Base-by-base conservation (phyloP, 23 tunicate species). In the Oikopleura dioica region DNA sequence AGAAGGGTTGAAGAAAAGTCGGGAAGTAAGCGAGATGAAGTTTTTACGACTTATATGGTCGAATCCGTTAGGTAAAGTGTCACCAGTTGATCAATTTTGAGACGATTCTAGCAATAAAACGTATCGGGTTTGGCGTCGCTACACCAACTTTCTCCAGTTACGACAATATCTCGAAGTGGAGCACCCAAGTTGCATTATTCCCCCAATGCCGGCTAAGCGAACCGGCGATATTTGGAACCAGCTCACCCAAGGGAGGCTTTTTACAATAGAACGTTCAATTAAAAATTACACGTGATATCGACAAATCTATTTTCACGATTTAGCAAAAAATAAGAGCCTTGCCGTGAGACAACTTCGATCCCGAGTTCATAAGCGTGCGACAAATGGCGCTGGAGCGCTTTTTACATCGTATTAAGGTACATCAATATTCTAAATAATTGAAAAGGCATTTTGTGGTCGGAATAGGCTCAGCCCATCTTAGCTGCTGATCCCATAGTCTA, bases 161-260 rank as follows among this genome's bases (percentile, higher is more conserved):
- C 72, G 72, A 63, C 72, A 63, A 28, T 63, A 63, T 63, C 72
- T 63, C 30, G 72, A 63, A 63, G 72, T 31, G 26, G 16, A 21
- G 16, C 72, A 63, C 33, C 72, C 72, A 2, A 28, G 33, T 21
- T 63, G 72, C 33, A 63, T 63, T 28, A 28, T 63, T 28, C 72
- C 72, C 30, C 72, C 72, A 2, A 63, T 63, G 72, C 72, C 72
- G 29, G 72, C 72, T 31, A 63, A 63, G 26, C 29, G 72, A 24
- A 63, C 55, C 72, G 72, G 72, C 26, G 72, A 63, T 31, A 23
- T 63, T 28, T 63, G 72, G 72, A 63, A 63, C 33, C 16, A 63
- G 33, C 55, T 63, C 4, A 63, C 72, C 30, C 72, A 63, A 28
- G n/a, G n/a, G n/a, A n/a, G n/a, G n/a, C n/a, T n/a, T n/a, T n/a